Evolutionary conservation across 2,797 vertebrate genomes (phyloP), one percentile per base, ranked within the genome.

Genomic region (Tympanoctomys barrerae): DNA sequence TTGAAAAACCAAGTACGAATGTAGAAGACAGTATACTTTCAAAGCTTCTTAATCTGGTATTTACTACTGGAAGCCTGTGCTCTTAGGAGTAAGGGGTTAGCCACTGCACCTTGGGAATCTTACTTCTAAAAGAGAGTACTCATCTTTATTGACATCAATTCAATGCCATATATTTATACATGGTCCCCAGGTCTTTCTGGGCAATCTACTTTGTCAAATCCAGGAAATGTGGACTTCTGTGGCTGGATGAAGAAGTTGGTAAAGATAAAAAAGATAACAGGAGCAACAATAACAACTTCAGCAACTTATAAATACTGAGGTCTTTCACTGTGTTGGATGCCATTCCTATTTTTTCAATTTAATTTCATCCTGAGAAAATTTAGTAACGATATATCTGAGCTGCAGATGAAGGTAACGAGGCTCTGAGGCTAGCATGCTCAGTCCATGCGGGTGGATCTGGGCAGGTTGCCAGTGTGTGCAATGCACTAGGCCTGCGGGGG

Each of bases 331-430:
- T 12, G 1, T 39, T 57, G 42, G 66, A 33, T 14, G 77, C 14
- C 70, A 21, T n/a, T 46, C 66, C 39, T 83, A 39, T 28, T 64
- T 11, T 4, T 19, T 24, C 31, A 36, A 36, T 87, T 94, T 89
- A 78, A 39, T 93, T 64, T 80, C 24, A 93, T 33, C n/a, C 79
- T 84, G 39, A 89, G 78, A 71, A 81, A 90, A 90, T 7, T 39
- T 46, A 42, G 21, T 57, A 68, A 61, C 26, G 66, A 64, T 46
- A 33, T 28, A 18, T 42, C 26, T 21, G 24, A 5, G 81, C 75
- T 54, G n/a, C 7, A 82, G 61, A 62, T 42, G 33, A 78, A 57
- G 4, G 26, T 24, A 52, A 26, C 11, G 9, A 73, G 21, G 59
- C 22, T 78, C 8, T n/a, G 52, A 39, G 12, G 26, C 86, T 71